Conservation (phyloP, 2,888 invertebrate genomes). For the Hypolimnas misippus region DNA sequence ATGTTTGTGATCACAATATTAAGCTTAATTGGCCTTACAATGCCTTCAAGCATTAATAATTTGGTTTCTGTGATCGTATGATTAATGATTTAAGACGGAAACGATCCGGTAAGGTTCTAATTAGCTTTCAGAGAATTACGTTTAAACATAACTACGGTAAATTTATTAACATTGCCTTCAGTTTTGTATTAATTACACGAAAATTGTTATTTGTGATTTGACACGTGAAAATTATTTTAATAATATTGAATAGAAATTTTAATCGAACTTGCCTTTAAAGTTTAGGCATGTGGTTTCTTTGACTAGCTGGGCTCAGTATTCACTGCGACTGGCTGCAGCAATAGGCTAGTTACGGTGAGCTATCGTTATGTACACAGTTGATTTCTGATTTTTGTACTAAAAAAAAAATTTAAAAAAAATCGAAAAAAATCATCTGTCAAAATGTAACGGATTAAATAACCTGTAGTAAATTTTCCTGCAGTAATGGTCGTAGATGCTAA, state of each 20-base stretch:
- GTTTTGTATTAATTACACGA: background rate
- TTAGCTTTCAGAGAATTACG: slow-evolving; percentile 18
- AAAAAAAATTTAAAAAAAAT: too few species aligned
- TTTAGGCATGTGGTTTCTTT: too few species aligned
- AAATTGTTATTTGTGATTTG: background rate
- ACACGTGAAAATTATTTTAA: background rate
- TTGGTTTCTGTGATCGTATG: slow-evolving; percentile 20
- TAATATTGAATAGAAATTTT: background rate
- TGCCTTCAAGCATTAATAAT: slow-evolving; percentile 22
- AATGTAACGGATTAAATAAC: too few species aligned
- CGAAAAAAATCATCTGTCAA: too few species aligned
- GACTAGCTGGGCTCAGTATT: too few species aligned
- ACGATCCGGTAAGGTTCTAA: slow-evolving; percentile 21
- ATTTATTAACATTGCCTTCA: slow-evolving; percentile 14
- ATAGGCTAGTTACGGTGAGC: too few species aligned
- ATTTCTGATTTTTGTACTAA: too few species aligned
- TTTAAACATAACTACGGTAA: slow-evolving; percentile 6
- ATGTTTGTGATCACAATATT: background rate
- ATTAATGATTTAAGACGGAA: slow-evolving; percentile 25
- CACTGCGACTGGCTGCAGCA: too few species aligned
- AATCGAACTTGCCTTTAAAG: too few species aligned
- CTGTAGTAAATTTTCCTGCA: too few species aligned
- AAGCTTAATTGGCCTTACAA: slow-evolving; percentile 20
- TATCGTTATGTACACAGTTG: too few species aligned
- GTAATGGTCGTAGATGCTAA: too few species aligned